Conservation (phyloP, 2,797 vertebrate species). For the Urocyon cinereoargenteus region DNA sequence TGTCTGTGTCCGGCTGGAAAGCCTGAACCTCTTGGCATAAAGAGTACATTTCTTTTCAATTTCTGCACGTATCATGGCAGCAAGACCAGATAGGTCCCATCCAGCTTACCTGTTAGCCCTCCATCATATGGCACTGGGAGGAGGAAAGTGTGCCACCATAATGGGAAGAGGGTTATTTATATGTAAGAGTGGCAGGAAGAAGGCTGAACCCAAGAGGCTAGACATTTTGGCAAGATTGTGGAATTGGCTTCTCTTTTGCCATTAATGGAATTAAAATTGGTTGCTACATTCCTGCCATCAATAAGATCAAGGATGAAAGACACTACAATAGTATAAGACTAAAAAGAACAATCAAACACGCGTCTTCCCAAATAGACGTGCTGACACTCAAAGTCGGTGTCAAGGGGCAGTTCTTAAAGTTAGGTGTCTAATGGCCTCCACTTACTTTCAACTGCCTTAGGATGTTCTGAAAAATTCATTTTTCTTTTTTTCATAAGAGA, state of each 20-base stretch:
- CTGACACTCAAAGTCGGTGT: not conserved
- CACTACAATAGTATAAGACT: not conserved
- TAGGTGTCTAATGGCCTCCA: not conserved
- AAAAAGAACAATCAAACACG: not conserved
- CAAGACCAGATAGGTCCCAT: not conserved
- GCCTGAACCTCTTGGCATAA: not conserved
- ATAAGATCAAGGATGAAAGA: not conserved
- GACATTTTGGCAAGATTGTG: not conserved
- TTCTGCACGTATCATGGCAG: not conserved
- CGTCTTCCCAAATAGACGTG: not conserved
- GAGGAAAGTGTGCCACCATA: not conserved
- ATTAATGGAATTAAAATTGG: not conserved
- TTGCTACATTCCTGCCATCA: not conserved
- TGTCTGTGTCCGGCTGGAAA: not conserved
- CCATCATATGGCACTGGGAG: not conserved
- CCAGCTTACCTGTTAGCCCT: not conserved
- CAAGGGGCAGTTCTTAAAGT: not conserved
- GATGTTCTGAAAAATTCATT: not conserved
- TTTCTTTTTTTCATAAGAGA: not conserved
- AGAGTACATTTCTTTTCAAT: not conserved
- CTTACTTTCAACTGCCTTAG: not conserved
- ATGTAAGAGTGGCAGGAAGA: not conserved
- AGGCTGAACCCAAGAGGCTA: not conserved
- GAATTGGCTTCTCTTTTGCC: not conserved
- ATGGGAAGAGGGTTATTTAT: not conserved